phyloP scores from a whole-genome alignment of 1,140 invertebrate genomes.

The Drosophila kanapiae region DNA sequence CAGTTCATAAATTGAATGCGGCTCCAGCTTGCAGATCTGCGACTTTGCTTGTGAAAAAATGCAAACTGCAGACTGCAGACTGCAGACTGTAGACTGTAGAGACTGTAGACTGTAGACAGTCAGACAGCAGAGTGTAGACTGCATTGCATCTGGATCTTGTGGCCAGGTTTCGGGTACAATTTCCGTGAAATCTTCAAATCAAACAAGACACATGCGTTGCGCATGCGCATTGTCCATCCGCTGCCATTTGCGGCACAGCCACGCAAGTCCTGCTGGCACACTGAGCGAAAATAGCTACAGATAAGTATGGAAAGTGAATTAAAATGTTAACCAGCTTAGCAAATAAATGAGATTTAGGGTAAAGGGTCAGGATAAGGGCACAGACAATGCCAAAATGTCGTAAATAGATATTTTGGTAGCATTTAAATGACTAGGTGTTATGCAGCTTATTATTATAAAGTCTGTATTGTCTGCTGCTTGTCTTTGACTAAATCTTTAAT shows the following conservation, averaged over 20 bases:
- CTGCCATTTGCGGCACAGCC: constrained; percentile 29
- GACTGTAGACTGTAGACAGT: neutral
- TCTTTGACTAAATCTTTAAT: too few relatives aligned
- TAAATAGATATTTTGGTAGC: too few relatives aligned
- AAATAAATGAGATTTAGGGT: too few relatives aligned
- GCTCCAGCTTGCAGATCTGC: constrained; percentile 18
- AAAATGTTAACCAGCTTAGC: too few relatives aligned
- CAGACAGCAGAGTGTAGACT: constrained; percentile 1
- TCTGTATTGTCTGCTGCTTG: too few relatives aligned
- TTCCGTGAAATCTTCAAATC: constrained; percentile 78
- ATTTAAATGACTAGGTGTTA: too few relatives aligned
- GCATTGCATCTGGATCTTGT: constrained; percentile 10
- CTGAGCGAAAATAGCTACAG: neutral
- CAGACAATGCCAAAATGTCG: too few relatives aligned
- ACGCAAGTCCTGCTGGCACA: constrained; percentile 48
- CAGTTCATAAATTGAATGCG: constrained; percentile 63
- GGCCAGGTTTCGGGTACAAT: constrained; percentile 27
- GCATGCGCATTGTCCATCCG: constrained; percentile 65
- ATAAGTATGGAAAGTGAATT: neutral
- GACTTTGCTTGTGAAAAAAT: constrained; percentile 23
- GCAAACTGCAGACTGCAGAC: constrained; percentile 10
- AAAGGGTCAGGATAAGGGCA: too few relatives aligned
- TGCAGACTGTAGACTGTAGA: neutral
- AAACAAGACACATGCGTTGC: constrained; percentile 82
- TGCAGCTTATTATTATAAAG: too few relatives aligned